Evolutionary conservation across 2,113 vertebrate genomes (phyloP).

Genomic region (human (Homo sapiens)): GRCh38 chr12:18742001-18742500

Average conservation of each 20-base stretch:
- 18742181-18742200: background rate
- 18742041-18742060: background rate
- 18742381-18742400: background rate
- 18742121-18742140: too few relatives aligned
- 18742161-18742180: background rate
- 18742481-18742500: background rate
- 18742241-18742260: background rate
- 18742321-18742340: background rate
- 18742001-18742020: background rate
- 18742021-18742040: constrained; percentile 9
- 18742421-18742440: background rate
- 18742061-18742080: background rate
- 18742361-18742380: background rate
- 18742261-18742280: background rate
- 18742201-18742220: background rate
- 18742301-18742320: background rate
- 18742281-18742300: background rate
- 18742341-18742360: background rate
- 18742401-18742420: background rate
- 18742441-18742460: background rate
- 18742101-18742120: background rate
- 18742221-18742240: background rate
- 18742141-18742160: background rate
- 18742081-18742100: background rate
- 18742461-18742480: background rate